Conservation (phyloP, 2,113 vertebrate species). For the Rhombomys opimus region DNA sequence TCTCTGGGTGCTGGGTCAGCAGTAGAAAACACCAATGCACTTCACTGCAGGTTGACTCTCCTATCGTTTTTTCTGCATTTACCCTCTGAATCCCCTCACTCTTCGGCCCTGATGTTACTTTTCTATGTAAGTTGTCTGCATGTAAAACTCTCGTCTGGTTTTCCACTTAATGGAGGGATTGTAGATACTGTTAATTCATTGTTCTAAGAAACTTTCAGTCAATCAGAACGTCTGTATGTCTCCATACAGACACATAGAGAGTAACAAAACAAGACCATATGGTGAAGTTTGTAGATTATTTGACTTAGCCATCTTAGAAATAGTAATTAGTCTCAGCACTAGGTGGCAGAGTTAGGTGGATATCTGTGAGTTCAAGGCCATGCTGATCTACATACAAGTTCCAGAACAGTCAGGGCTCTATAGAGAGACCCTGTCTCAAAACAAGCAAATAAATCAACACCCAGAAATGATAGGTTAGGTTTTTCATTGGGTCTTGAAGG, state of each 20-base stretch:
- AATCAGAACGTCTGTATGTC: not conserved
- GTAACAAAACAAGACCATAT: not conserved
- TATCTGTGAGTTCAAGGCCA: not conserved
- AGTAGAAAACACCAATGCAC: not conserved
- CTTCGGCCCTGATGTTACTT: not conserved
- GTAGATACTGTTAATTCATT: not conserved
- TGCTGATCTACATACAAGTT: not conserved
- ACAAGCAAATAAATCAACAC: not conserved
- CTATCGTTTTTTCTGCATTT: not conserved
- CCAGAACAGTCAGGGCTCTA: not conserved
- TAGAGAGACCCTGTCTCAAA: not conserved
- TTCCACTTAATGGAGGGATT: not conserved
- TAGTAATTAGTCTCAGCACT: not conserved
- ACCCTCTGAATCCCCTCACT: not conserved
- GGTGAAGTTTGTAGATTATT: not conserved
- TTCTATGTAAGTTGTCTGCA: not conserved
- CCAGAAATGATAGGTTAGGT: not conserved
- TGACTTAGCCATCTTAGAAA: not conserved
- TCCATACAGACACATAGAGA: slow-evolving; percentile 1
- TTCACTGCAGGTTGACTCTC: slow-evolving; percentile 1
- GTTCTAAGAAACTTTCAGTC: not conserved
- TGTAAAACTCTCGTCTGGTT: not conserved
- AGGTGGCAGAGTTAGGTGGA: not conserved
- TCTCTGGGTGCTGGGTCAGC: not conserved
- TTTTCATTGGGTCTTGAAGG: slow-evolving; percentile 12